Evolutionary conservation across 1,140 invertebrate species (phyloP).

Genomic region (Philopotamus ludificatus): DNA sequence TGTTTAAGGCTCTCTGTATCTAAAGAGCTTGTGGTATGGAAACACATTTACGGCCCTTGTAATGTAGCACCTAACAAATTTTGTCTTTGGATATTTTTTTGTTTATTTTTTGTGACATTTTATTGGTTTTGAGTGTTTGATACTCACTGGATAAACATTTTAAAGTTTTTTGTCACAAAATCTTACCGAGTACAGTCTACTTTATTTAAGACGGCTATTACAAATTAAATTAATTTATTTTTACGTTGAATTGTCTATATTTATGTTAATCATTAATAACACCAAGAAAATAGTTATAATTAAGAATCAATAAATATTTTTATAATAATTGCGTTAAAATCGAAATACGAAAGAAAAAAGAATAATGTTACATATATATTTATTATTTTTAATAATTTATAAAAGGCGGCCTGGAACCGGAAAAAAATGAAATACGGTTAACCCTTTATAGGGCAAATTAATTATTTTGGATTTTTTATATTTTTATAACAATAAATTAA

Average conservation of each 20-base stretch:
- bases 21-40: constrained; percentile 20
- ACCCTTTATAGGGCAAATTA: too few species aligned
- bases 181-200: constrained; percentile 7
- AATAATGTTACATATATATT: too few species aligned
- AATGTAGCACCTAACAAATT: constrained; percentile 42
- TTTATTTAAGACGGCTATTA: constrained; percentile 13
- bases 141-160: constrained; percentile 39
- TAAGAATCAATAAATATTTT: background rate
- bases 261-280: constrained; percentile 3
- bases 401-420: too few species aligned
- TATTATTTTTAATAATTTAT: too few species aligned
- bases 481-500: too few species aligned
- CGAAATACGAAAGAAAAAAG: too few species aligned
- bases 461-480: too few species aligned
- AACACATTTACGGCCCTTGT: constrained; percentile 39
- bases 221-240: background rate
- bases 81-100: constrained; percentile 36
- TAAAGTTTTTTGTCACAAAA: constrained; percentile 26
- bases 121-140: constrained; percentile 34
- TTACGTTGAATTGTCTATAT: background rate
- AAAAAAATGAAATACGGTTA: too few species aligned
- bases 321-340: background rate
- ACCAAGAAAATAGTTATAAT: background rate
- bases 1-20: background rate
- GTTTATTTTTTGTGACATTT: constrained; percentile 38